A percentile compares a stretch with the other conserved stretches of the same genome.
Conservation (phyloP, 2,888 invertebrate genomes). For the Eilema depressum region DNA sequence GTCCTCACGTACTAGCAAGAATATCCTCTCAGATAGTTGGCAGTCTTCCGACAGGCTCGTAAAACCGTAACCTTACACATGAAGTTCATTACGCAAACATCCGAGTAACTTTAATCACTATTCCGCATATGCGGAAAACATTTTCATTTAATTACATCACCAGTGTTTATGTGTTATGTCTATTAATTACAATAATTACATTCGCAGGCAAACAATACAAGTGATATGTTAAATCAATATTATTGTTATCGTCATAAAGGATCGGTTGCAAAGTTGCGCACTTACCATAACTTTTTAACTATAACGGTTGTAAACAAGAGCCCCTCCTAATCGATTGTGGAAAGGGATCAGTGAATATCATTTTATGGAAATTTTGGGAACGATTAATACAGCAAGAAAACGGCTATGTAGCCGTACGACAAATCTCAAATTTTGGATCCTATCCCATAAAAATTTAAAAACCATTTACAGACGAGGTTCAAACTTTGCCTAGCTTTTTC, state of each 20-base stretch:
- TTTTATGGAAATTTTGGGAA: neutral
- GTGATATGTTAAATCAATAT: neutral
- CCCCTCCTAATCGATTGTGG: neutral
- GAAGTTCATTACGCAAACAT: constrained; percentile 14
- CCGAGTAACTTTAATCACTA: constrained; percentile 10
- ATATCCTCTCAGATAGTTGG: neutral
- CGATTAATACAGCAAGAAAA: no score
- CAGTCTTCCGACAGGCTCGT: constrained; percentile 6
- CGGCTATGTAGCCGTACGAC: no score
- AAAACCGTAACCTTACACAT: constrained; percentile 16
- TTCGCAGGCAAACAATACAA: constrained; percentile 3
- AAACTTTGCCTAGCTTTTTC: no score
- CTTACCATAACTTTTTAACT: neutral
- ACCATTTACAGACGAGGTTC: no score
- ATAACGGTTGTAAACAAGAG: neutral
- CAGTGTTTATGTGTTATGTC: constrained; percentile 20
- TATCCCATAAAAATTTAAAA: no score
- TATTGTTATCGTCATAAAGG: constrained; percentile 7
- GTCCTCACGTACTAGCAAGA: neutral
- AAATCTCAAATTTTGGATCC: no score
- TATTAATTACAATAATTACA: constrained; percentile 19
- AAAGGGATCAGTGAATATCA: neutral
- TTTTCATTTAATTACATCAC: constrained; percentile 23
- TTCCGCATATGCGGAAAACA: constrained; percentile 23
- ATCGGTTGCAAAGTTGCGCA: neutral